These are phyloP conservation scores for Drosophila borborema DNA, from an alignment of 2,888 invertebrate species.

Conservation along the genomic window DNA sequence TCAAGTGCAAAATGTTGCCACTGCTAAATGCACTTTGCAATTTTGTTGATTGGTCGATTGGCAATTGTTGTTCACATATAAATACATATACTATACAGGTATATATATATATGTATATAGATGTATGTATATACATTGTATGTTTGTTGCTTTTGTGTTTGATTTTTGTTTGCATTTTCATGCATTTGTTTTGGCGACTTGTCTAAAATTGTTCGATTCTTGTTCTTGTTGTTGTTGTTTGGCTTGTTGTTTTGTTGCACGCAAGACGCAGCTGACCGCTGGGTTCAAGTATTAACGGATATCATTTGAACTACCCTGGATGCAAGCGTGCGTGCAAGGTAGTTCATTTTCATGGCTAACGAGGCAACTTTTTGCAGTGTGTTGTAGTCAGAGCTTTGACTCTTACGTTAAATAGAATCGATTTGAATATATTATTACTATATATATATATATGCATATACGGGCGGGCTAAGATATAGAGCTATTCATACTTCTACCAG, in stretches of 20 bases:
- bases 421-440: background rate
- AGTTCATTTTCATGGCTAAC: background rate
- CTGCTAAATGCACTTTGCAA: constrained; percentile 79
- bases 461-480: background rate
- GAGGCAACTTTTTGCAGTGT: background rate
- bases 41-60: constrained; percentile 72
- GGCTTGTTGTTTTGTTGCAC: constrained; percentile 42
- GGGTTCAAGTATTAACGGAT: constrained; percentile 80
- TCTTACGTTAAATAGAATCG: background rate
- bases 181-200: constrained; percentile 67
- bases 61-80: constrained; percentile 65
- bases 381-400: background rate
- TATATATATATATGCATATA: no score
- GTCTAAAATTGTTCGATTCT: constrained; percentile 58
- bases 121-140: background rate
- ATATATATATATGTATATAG: background rate
- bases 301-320: constrained; percentile 56
- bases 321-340: background rate
- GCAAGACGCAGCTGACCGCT: constrained; percentile 72
- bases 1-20: constrained; percentile 77
- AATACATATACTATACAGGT: background rate
- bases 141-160: constrained; percentile 25
- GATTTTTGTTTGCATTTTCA: constrained; percentile 44
- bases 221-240: constrained; percentile 20
- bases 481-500: background rate